phyloP scores from a whole-genome alignment of 2,888 invertebrate species.

The Phyllotreta striolata region DNA sequence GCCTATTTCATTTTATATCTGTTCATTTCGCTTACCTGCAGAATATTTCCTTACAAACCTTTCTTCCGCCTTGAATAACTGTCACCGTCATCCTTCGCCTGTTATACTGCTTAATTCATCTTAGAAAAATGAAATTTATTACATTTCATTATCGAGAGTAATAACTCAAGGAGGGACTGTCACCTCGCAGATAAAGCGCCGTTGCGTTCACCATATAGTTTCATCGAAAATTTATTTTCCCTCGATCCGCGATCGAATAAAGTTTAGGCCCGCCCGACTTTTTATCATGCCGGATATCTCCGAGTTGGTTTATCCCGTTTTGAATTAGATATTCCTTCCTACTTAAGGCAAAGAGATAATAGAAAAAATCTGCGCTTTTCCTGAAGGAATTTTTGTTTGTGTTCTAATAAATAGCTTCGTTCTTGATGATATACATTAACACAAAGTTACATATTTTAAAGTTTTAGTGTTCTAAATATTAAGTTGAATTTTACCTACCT shows the following conservation, averaged over 20 bases:
- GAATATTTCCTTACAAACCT: neutral
- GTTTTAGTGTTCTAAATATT: too few relatives aligned
- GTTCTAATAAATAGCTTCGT: neutral
- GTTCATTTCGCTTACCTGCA: too few relatives aligned
- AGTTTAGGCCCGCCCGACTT: constrained; percentile 14
- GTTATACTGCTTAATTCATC: constrained; percentile 29
- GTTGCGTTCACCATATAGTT: constrained; percentile 27
- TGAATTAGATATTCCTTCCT: constrained; percentile 3
- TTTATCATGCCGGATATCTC: constrained; percentile 8
- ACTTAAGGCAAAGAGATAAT: constrained; percentile 1
- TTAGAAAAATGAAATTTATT: constrained; percentile 31
- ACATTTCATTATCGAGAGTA: constrained; percentile 30
- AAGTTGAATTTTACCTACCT: too few relatives aligned
- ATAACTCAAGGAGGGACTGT: constrained; percentile 29
- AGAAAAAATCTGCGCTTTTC: neutral
- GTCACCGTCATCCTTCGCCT: constrained; percentile 22
- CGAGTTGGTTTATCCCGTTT: constrained; percentile 5
- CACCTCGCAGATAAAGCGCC: constrained; percentile 27
- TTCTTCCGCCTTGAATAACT: constrained; percentile 18
- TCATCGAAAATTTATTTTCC: constrained; percentile 25
- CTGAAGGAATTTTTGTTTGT: neutral
- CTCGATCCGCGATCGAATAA: constrained; percentile 25
- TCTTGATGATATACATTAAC: too few relatives aligned
- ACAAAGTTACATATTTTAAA: too few relatives aligned
- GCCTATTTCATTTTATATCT: too few relatives aligned